A percentile compares a stretch with the other conserved stretches of the same genome.
Conservation (phyloP, 2,113 vertebrate species). For the Abramis brama region DNA sequence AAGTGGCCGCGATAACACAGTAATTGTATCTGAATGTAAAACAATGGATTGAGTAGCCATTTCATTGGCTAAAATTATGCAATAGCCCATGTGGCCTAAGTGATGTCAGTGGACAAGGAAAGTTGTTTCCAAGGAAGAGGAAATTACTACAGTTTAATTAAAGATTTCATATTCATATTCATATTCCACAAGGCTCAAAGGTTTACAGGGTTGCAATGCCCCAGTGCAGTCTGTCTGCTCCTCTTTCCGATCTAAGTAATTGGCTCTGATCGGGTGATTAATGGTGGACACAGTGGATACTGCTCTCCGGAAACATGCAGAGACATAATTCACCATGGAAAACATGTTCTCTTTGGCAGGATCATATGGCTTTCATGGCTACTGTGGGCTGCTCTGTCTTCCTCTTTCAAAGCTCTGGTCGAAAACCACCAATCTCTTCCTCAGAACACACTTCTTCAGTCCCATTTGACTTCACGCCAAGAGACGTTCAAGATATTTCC, state of each 20-base stretch:
- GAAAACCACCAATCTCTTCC: constrained; percentile 42
- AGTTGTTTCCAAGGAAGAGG: not conserved
- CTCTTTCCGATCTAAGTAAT: constrained; percentile 65
- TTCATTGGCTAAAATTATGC: not conserved
- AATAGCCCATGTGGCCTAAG: not conserved
- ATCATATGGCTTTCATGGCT: constrained; percentile 52
- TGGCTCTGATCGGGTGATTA: constrained; percentile 75
- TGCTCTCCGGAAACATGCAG: constrained; percentile 68
- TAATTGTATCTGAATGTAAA: not conserved
- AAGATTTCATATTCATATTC: not conserved
- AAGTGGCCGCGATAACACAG: not conserved
- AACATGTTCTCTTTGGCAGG: constrained; percentile 44
- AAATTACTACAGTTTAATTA: not conserved
- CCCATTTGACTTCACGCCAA: constrained; percentile 63
- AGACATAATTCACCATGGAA: constrained; percentile 56
- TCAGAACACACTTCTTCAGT: constrained; percentile 50
- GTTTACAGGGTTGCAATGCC: constrained; percentile 42
- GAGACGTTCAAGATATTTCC: constrained; percentile 65
- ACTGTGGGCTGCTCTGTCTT: constrained; percentile 27
- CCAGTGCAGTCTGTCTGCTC: constrained; percentile 17
- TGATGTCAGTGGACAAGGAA: not conserved
- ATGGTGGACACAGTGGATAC: constrained; percentile 71
- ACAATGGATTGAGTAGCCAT: not conserved
- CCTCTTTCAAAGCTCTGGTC: constrained; percentile 42
- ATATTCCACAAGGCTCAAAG: constrained; percentile 56